Conservation (phyloP, 1,140 invertebrate genomes). For the Drosophila sp. region DNA sequence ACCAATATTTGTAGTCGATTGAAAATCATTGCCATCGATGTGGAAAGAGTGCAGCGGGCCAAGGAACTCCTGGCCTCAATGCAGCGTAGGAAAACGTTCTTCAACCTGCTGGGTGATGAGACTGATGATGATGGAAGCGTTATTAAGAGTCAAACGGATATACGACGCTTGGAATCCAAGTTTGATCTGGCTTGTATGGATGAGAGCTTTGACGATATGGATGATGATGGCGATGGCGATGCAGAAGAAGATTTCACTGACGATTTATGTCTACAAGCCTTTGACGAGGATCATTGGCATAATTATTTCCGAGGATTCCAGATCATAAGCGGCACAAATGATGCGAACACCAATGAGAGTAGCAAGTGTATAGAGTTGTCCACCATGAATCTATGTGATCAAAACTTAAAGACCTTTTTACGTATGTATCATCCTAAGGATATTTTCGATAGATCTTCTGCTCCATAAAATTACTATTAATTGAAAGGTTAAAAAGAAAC, state of each 20-base stretch:
- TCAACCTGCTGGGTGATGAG: slow-evolving; percentile 53
- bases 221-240: neutral
- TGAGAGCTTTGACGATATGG: neutral
- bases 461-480: too few species aligned
- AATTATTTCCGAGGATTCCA: slow-evolving; percentile 63
- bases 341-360: slow-evolving; percentile 42
- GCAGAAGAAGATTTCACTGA: slow-evolving; percentile 45
- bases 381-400: neutral
- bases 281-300: slow-evolving; percentile 68
- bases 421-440: slow-evolving; percentile 41
- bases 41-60: slow-evolving; percentile 53
- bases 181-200: neutral
- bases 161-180: slow-evolving; percentile 17
- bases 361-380: slow-evolving; percentile 62
- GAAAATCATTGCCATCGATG: slow-evolving; percentile 51
- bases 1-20: slow-evolving; percentile 43
- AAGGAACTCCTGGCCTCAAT: slow-evolving; percentile 44
- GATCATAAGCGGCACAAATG: slow-evolving; percentile 43
- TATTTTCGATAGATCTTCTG: too few species aligned
- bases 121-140: slow-evolving; percentile 33
- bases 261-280: slow-evolving; percentile 39
- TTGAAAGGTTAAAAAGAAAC: too few species aligned
- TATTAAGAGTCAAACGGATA: neutral
- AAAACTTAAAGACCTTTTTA: slow-evolving; percentile 43
- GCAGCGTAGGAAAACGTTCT: slow-evolving; percentile 48